These are phyloP conservation scores for Ctenopoma multispine DNA, from an alignment of 2,797 vertebrate species.

Conservation along the genomic window DNA sequence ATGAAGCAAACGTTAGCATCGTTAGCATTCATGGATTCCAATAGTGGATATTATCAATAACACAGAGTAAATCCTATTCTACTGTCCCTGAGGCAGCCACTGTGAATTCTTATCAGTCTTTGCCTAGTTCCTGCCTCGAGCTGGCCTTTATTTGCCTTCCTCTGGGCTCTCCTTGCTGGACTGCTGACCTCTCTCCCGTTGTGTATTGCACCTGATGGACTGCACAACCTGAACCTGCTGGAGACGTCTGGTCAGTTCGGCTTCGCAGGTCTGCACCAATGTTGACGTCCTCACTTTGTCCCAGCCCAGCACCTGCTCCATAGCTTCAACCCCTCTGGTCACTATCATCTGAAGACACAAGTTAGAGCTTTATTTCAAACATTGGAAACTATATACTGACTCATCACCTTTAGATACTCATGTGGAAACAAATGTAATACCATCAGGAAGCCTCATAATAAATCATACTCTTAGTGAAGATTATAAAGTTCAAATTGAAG, in stretches of 20 bases:
- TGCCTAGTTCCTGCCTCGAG: constrained; percentile 57
- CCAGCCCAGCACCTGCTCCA: constrained; percentile 80
- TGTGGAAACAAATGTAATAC: not conserved
- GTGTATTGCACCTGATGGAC: constrained; percentile 73
- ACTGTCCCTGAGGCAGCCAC: constrained; percentile 54
- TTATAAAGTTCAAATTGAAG: not conserved
- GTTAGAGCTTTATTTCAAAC: not conserved
- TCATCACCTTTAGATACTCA: not conserved
- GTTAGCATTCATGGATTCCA: constrained; percentile 66
- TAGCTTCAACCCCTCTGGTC: constrained; percentile 62
- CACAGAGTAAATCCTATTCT: constrained; percentile 38
- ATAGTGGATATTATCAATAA: constrained; percentile 35
- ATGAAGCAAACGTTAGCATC: constrained; percentile 43
- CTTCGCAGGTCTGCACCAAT: constrained; percentile 79
- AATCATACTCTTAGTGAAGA: not conserved
- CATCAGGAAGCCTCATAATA: not conserved
- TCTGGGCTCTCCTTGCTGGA: constrained; percentile 2
- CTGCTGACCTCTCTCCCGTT: constrained; percentile 40
- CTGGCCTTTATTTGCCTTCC: constrained; percentile 29
- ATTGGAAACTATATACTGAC: not conserved
- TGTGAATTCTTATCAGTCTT: constrained; percentile 66
- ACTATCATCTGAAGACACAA: constrained; percentile 76
- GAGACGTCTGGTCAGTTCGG: constrained; percentile 78
- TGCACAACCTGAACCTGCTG: constrained; percentile 77
- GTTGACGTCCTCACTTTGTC: constrained; percentile 63